Base-by-base conservation (phyloP, 2,113 vertebrate species). In the Myotis lucifugus region DNA sequence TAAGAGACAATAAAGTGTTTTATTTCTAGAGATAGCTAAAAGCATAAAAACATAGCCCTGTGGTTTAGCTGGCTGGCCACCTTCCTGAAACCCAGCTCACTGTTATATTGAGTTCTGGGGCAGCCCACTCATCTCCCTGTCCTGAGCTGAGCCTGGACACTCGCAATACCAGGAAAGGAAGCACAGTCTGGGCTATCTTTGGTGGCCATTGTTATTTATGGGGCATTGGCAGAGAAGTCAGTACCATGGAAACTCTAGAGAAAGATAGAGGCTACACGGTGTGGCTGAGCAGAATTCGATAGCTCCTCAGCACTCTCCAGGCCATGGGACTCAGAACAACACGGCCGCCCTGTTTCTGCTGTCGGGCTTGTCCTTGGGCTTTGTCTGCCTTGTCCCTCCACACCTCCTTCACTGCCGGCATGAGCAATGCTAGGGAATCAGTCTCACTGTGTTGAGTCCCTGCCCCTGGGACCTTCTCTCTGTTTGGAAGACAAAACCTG, bases 151-250 rank as follows among this genome's bases (percentile, higher is more conserved):
- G 72, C 54, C 91, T 42, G 3, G n/a, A 95, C 90, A 64, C 23
- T 10, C 15, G 37, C n/a, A 25, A 6, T 40, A 50, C 78, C 85
- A 37, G 95, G 84, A 88, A 70, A 93, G 93, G 95, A 91, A 95
- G 84, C 4, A 0, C 29, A 0, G 46, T 40, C 78, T 5, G 32
- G 66, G n/a, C 87, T 67, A 2, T 87, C 54, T 89, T 83, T 72
- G 70, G 91, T 52, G 81, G 95, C 90, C 82, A 90, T 94, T 97
- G 93, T 93, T 96, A 92, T 90, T 94, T 74, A 69, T 93, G 82
- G 85, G 77, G 11, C 61, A 64, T 56, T 95, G 93, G 95, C 92
- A 90, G 87, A 87, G 93, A 88, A 90, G 76, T 69, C 12, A 14
- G 79, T 21, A n/a, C 85, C 11, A 0, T 42, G 93, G 95, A 96